Percentiles rank a stretch among this genome's conserved stretches.
Conservation (phyloP, 2,888 invertebrate genomes). For the Saturnia japonica region DNA sequence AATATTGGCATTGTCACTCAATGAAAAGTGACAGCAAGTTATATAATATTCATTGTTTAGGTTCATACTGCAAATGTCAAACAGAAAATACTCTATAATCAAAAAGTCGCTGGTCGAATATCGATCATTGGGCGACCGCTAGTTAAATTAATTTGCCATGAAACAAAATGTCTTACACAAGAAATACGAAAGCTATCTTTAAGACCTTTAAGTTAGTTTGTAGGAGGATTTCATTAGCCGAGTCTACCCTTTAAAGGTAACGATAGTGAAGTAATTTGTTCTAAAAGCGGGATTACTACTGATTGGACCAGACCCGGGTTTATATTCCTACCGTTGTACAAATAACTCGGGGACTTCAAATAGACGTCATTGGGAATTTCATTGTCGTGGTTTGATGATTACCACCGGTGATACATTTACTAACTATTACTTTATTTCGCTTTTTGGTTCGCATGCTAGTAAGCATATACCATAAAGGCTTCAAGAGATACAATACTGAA, state of each 20-base stretch:
- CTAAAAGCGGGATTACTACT: not conserved
- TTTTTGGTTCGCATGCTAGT: too few relatives aligned
- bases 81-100: too few relatives aligned
- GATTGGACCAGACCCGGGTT: not conserved
- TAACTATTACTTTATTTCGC: too few relatives aligned
- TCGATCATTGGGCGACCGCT: too few relatives aligned
- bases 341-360: not conserved
- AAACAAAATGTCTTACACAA: not conserved
- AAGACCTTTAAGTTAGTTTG: not conserved
- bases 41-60: too few relatives aligned
- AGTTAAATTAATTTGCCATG: not conserved
- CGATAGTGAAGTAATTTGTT: conserved; percentile 7
- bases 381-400: not conserved
- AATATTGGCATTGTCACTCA: too few relatives aligned
- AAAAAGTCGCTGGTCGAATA: too few relatives aligned
- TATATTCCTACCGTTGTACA: not conserved
- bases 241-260: conserved; percentile 1
- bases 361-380: not conserved
- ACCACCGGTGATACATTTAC: too few relatives aligned
- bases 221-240: not conserved
- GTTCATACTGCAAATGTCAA: too few relatives aligned
- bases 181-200: not conserved
- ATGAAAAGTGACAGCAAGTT: too few relatives aligned
- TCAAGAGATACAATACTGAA: too few relatives aligned
- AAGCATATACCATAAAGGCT: too few relatives aligned